These are phyloP conservation scores for Chironomus tepperi DNA, from an alignment of 1,140 invertebrate genomes.

Conservation along the genomic window DNA sequence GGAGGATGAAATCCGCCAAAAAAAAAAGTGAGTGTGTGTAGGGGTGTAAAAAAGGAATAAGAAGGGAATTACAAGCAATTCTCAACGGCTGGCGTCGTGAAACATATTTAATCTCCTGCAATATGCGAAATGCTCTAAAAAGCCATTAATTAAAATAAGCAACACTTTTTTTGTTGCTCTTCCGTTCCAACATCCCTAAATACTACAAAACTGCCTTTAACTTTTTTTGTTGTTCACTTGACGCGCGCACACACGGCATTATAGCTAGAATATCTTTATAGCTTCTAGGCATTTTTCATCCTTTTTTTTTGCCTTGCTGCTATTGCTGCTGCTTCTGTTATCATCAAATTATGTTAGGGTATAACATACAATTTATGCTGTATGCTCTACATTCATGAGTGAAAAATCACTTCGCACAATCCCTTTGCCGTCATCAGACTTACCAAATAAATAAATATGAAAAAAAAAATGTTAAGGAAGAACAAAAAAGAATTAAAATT, in stretches of 20 bases:
- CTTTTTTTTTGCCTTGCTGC: neutral
- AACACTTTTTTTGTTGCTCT: neutral
- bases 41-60: neutral
- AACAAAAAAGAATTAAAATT: neutral
- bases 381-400: neutral
- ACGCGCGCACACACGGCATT: neutral
- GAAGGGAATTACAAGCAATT: slow-evolving; percentile 7
- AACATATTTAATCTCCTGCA: slow-evolving; percentile 19
- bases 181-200: neutral
- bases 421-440: neutral
- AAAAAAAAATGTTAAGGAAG: too few relatives aligned
- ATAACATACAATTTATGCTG: too few relatives aligned
- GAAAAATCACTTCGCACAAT: slow-evolving; percentile 6
- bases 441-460: neutral
- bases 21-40: neutral
- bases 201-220: neutral
- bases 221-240: neutral
- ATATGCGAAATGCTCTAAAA: neutral
- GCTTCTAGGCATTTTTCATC: neutral
- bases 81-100: neutral
- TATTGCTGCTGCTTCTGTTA: neutral
- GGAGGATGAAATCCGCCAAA: neutral
- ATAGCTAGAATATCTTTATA: slow-evolving; percentile 2
- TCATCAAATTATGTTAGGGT: neutral
- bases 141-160: slow-evolving; percentile 18